Evolutionary conservation across 2,113 vertebrate genomes (phyloP).

Genomic region (Micronycteris hirsuta): DNA sequence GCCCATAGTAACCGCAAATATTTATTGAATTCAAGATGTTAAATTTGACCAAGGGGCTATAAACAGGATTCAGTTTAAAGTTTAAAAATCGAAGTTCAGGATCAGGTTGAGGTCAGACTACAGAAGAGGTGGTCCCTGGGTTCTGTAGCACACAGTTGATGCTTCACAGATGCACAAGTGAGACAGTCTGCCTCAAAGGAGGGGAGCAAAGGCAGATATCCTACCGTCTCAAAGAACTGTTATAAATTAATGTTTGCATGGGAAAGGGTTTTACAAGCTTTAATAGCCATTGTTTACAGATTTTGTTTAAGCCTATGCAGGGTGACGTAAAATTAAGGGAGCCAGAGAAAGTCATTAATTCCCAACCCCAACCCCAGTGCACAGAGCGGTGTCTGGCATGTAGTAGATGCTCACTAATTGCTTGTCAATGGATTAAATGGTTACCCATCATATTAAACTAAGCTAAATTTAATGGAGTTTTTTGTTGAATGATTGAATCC

Average conservation of each 20-base stretch:
- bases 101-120: background rate
- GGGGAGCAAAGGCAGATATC: background rate
- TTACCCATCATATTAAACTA: background rate
- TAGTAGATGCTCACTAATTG: background rate
- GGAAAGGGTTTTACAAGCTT: background rate
- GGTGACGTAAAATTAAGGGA: background rate
- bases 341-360: background rate
- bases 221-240: background rate
- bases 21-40: background rate
- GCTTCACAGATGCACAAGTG: background rate
- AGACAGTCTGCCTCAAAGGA: background rate
- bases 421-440: background rate
- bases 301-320: background rate
- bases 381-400: background rate
- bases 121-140: background rate
- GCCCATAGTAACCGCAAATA: background rate
- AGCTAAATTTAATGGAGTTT: background rate
- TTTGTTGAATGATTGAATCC: background rate
- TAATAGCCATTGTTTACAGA: background rate
- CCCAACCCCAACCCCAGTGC: background rate
- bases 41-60: background rate
- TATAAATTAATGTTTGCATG: background rate
- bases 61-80: background rate
- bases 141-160: background rate
- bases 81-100: background rate